A percentile compares a stretch with the other conserved stretches of the same genome.
phyloP scores from a whole-genome alignment of 2,797 vertebrate species.

The Enteromius argenteus region DNA sequence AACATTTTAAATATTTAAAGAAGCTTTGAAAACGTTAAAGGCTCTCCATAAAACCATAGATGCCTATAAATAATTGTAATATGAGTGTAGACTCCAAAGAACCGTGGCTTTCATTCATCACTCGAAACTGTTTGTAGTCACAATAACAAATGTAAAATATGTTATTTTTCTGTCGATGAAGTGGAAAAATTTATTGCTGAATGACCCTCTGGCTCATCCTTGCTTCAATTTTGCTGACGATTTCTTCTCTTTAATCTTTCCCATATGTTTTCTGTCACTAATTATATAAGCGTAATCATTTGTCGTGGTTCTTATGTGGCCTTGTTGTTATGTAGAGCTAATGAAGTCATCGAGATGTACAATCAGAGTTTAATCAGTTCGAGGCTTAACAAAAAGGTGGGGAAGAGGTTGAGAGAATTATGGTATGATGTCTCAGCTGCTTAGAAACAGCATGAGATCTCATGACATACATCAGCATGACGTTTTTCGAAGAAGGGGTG shows the following conservation, averaged over 20 bases:
- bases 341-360: conserved; percentile 11
- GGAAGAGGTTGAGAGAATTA: neutral
- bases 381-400: neutral
- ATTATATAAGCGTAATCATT: conserved; percentile 33
- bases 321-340: conserved; percentile 3
- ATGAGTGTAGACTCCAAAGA: neutral
- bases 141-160: conserved; percentile 34
- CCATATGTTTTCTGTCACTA: conserved; percentile 13
- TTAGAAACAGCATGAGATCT: conserved; percentile 14
- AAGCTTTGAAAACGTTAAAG: neutral
- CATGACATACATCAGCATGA: conserved; percentile 11
- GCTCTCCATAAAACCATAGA: neutral
- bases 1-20: neutral
- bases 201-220: neutral
- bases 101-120: conserved; percentile 15
- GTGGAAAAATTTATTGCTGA: neutral
- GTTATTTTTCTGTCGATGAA: neutral
- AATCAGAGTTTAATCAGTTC: neutral
- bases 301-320: conserved; percentile 4
- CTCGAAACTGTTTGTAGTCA: conserved; percentile 4
- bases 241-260: conserved; percentile 45
- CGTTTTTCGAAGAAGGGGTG: conserved; percentile 13
- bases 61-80: neutral
- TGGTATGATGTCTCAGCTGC: conserved; percentile 1
- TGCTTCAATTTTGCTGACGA: conserved; percentile 29